Evolutionary conservation across 2,888 invertebrate species (phyloP).

Genomic region (Aporophyla nigra): DNA sequence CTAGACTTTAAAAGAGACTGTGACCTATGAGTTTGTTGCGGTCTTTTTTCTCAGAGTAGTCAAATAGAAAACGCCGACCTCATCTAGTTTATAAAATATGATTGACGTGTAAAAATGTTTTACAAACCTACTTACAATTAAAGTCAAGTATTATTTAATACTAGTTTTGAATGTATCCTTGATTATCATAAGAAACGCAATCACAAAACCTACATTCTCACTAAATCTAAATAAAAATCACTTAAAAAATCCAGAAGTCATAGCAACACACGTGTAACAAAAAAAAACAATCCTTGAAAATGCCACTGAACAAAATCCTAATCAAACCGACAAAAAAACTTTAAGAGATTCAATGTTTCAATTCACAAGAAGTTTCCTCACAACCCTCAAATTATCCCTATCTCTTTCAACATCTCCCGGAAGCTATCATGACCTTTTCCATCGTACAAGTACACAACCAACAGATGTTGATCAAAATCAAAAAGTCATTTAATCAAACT

Average conservation of each 20-base stretch:
- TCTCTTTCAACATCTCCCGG: constrained; percentile 15
- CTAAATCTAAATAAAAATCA: not conserved
- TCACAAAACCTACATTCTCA: not conserved
- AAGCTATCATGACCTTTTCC: constrained; percentile 1
- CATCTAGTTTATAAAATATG: too few relatives aligned
- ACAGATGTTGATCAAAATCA: constrained; percentile 16
- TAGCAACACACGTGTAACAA: not conserved
- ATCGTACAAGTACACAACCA: not conserved
- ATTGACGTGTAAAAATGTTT: too few relatives aligned
- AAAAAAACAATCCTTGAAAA: not conserved
- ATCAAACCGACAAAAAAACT: not conserved
- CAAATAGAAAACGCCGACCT: too few relatives aligned
- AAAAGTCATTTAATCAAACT: too few relatives aligned
- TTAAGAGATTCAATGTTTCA: not conserved
- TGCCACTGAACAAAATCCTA: not conserved
- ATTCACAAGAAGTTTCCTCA: not conserved
- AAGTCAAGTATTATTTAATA: not conserved
- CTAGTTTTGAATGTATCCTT: not conserved
- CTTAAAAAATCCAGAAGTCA: not conserved
- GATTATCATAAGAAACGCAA: not conserved
- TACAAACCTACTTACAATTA: too few relatives aligned
- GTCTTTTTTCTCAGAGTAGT: too few relatives aligned
- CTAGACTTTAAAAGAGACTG: too few relatives aligned
- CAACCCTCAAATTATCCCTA: not conserved
- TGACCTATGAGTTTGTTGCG: too few relatives aligned